These are phyloP conservation scores for Melinopterus prodromus DNA, from an alignment of 2,888 invertebrate species.

Conservation along the genomic window DNA sequence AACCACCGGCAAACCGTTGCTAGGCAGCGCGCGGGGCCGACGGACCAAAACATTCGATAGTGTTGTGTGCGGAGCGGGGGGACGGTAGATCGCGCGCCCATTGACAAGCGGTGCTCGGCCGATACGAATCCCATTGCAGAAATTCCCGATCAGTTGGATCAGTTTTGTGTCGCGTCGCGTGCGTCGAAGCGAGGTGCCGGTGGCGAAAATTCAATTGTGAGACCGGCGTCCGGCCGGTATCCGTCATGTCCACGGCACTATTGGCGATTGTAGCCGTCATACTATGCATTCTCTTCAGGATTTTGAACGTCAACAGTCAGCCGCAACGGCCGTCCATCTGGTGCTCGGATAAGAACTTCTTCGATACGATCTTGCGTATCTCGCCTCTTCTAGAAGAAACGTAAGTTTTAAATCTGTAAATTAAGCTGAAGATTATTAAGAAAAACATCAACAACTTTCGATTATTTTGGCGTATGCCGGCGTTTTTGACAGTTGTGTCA, in stretches of 20 bases:
- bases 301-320: constrained; percentile 85
- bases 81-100: not conserved
- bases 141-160: not conserved
- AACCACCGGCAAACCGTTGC: not conserved
- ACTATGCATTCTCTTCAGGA: constrained; percentile 82
- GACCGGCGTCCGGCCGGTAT: constrained; percentile 38
- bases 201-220: constrained; percentile 5
- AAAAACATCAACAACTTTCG: too few relatives aligned
- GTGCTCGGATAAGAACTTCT: constrained; percentile 79
- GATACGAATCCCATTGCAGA: not conserved
- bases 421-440: too few relatives aligned
- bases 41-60: not conserved
- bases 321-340: constrained; percentile 80
- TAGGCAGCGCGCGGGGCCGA: not conserved
- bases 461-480: not conserved
- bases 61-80: not conserved
- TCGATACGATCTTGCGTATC: constrained; percentile 80
- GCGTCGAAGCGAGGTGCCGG: not conserved
- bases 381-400: constrained; percentile 82
- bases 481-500: too few relatives aligned
- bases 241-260: constrained; percentile 80
- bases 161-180: not conserved
- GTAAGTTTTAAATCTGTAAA: constrained; percentile 68
- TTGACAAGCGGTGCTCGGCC: not conserved
- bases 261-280: constrained; percentile 83